These are phyloP conservation scores for Hemibagrus wyckioides DNA, from an alignment of 2,113 vertebrate species.

Conservation along the genomic window DNA sequence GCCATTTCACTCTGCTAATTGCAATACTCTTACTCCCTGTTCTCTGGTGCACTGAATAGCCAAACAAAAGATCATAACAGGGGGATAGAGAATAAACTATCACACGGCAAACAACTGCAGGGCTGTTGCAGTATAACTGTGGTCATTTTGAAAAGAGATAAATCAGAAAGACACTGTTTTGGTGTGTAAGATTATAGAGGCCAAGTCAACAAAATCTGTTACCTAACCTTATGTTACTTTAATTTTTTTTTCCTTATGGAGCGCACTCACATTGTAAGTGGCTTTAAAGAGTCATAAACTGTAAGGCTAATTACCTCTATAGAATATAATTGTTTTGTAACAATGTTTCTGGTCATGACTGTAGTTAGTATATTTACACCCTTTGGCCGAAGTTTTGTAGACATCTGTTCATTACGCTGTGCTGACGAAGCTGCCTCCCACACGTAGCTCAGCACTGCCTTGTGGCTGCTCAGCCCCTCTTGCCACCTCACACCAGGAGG, in stretches of 20 bases:
- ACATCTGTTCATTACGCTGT: not conserved
- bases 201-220: not conserved
- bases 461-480: too few species aligned
- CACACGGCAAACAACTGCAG: not conserved
- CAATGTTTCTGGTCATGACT: not conserved
- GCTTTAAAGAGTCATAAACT: not conserved
- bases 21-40: not conserved
- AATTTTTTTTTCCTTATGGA: not conserved
- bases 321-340: not conserved
- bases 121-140: not conserved
- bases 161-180: not conserved
- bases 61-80: not conserved
- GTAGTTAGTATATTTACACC: not conserved
- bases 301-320: not conserved
- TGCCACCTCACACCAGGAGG: too few species aligned
- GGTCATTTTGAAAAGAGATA: not conserved
- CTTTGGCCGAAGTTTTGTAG: not conserved
- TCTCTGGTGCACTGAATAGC: not conserved
- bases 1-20: slow-evolving; percentile 11
- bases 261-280: not conserved
- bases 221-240: not conserved
- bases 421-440: too few species aligned
- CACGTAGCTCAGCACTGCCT: too few species aligned
- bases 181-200: not conserved
- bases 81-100: not conserved